These are phyloP conservation scores for Lycocerus yunnanus DNA, from an alignment of 2,888 invertebrate genomes.

Conservation along the genomic window DNA sequence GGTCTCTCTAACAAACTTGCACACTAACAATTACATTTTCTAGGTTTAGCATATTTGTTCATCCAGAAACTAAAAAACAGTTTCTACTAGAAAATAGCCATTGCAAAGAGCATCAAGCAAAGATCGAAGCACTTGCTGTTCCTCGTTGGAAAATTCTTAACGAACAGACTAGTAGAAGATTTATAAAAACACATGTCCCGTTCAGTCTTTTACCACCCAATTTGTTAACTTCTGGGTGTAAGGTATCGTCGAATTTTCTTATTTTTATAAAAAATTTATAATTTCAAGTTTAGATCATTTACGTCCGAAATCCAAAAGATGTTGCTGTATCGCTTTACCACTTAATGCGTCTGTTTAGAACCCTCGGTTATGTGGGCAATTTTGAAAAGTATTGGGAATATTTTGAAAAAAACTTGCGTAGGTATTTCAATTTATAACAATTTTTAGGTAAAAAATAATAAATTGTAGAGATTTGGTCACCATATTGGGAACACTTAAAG, in stretches of 20 bases:
- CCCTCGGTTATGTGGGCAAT: slow-evolving; percentile 70
- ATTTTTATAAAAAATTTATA: neutral
- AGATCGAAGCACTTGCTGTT: slow-evolving; percentile 63
- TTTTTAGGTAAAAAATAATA: neutral
- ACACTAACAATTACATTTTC: neutral
- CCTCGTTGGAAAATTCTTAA: slow-evolving; percentile 65
- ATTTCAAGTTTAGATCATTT: slow-evolving; percentile 65
- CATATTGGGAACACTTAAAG: slow-evolving; percentile 78
- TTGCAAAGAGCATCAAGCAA: slow-evolving; percentile 58
- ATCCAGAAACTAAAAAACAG: slow-evolving; percentile 66
- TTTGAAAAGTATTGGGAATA: slow-evolving; percentile 73
- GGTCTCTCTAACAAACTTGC: slow-evolving; percentile 21
- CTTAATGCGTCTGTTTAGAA: slow-evolving; percentile 70
- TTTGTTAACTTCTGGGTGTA: slow-evolving; percentile 60
- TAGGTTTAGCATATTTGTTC: slow-evolving; percentile 74
- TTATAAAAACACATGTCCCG: slow-evolving; percentile 78
- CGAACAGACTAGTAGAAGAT: slow-evolving; percentile 58
- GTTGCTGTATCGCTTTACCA: slow-evolving; percentile 84
- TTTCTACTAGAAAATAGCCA: slow-evolving; percentile 65
- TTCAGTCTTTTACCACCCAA: slow-evolving; percentile 71
- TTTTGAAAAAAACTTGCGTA: slow-evolving; percentile 71
- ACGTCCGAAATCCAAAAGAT: slow-evolving; percentile 86
- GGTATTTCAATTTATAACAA: slow-evolving; percentile 42
- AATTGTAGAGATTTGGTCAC: slow-evolving; percentile 69
- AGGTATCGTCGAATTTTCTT: slow-evolving; percentile 53